Evolutionary conservation across 2,888 invertebrate species (phyloP).

Genomic region (Nemapogon koenigi): DNA sequence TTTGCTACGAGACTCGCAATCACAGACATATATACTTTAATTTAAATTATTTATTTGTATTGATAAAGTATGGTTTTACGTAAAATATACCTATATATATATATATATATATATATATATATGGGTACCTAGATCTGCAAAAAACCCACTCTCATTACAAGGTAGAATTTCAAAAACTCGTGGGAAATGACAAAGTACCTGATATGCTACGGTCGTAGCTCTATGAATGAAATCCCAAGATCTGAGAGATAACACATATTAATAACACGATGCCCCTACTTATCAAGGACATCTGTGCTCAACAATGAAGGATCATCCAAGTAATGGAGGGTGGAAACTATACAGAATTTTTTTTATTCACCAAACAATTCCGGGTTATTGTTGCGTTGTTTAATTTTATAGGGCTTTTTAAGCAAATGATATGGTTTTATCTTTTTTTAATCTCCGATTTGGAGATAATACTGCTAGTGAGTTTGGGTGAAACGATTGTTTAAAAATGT

Average conservation of each 20-base stretch:
- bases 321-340: conserved; percentile 54
- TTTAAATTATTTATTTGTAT: too few species aligned
- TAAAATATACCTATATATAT: background rate
- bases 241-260: conserved; percentile 37
- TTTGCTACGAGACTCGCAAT: too few species aligned
- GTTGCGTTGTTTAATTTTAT: conserved; percentile 55
- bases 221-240: conserved; percentile 42
- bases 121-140: conserved; percentile 7
- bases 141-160: too few species aligned
- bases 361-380: conserved; percentile 43
- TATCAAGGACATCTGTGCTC: conserved; percentile 52
- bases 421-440: conserved; percentile 43
- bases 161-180: conserved; percentile 42
- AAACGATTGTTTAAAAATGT: too few species aligned
- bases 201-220: conserved; percentile 40
- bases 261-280: conserved; percentile 23
- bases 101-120: background rate
- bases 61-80: too few species aligned
- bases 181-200: conserved; percentile 58
- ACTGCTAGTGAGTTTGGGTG: too few species aligned
- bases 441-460: too few species aligned
- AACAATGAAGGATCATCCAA: conserved; percentile 60
- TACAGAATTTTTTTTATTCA: conserved; percentile 47
- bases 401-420: conserved; percentile 63
- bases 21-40: too few species aligned